Evolutionary conservation across 2,113 vertebrate species (phyloP).

Genomic region (Accipiter virgatus): DNA sequence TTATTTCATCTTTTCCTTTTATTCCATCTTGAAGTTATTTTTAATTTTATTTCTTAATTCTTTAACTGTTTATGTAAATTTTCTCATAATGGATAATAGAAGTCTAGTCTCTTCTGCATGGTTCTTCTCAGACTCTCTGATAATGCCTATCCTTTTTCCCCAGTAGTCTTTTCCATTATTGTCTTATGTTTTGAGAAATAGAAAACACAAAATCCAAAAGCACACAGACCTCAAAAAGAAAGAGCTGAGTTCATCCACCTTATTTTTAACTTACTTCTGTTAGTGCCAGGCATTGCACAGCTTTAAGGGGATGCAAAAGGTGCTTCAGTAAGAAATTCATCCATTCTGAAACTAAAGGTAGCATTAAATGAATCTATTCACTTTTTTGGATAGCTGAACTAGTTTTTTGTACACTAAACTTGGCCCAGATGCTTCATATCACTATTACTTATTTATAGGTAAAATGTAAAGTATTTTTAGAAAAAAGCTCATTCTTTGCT

Average conservation of each 20-base stretch:
- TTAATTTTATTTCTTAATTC: not conserved
- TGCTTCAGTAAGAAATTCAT: not conserved
- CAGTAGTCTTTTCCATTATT: not conserved
- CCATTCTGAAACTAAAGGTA: not conserved
- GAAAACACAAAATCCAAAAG: not conserved
- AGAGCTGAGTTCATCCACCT: not conserved
- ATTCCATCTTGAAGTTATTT: not conserved
- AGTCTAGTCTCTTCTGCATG: not conserved
- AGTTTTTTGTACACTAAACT: not conserved
- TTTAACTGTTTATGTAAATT: not conserved
- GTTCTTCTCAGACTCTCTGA: not conserved
- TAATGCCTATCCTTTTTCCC: not conserved
- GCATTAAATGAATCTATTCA: not conserved
- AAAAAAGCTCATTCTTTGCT: not conserved
- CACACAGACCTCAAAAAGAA: not conserved
- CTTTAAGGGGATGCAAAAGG: not conserved
- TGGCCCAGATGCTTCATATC: not conserved
- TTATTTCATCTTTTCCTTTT: not conserved
- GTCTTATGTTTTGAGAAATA: not conserved
- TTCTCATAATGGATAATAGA: not conserved
- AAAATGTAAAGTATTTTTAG: conserved; percentile 12
- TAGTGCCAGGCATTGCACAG: not conserved
- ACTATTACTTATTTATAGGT: conserved; percentile 37
- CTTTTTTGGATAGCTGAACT: not conserved
- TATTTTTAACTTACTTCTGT: not conserved